These are phyloP conservation scores for Arbacia lixula DNA, from an alignment of 53 echinoderm and acorn worm species.

Conservation along the genomic window DNA sequence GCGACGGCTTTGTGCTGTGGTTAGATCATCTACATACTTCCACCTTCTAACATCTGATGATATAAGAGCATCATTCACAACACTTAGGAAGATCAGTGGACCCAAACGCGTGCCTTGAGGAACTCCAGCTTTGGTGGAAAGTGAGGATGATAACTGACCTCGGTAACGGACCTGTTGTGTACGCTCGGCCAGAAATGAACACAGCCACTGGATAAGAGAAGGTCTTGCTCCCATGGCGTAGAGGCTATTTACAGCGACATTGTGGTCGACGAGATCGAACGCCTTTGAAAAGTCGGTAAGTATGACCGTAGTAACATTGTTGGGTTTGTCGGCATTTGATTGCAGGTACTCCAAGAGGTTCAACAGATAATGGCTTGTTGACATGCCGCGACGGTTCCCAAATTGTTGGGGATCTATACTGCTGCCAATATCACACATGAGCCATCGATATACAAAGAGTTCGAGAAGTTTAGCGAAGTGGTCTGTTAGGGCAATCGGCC, in stretches of 20 bases:
- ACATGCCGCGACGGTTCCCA: constrained; percentile 5
- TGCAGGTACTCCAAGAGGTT: neutral
- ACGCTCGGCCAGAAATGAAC: neutral
- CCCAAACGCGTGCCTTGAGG: constrained; percentile 20
- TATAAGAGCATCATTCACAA: constrained; percentile 25
- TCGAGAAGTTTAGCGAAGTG: constrained; percentile 33
- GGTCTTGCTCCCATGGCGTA: constrained; percentile 29
- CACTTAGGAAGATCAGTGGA: neutral
- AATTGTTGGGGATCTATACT: constrained; percentile 5
- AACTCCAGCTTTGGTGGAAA: constrained; percentile 12
- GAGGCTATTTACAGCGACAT: constrained; percentile 3
- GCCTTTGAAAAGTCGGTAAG: constrained; percentile 34
- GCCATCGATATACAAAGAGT: neutral
- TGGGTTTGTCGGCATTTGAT: neutral
- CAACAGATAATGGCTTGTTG: constrained; percentile 9
- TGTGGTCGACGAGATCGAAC: constrained; percentile 25
- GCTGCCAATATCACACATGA: neutral
- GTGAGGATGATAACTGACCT: neutral
- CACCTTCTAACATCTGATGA: neutral
- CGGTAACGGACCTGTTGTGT: constrained; percentile 14
- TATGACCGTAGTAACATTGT: neutral
- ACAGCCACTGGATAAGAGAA: constrained; percentile 32
- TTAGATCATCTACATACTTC: constrained; percentile 15
- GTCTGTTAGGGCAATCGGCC: constrained; percentile 40
- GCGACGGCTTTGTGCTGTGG: neutral